phyloP scores from a whole-genome alignment of 2,113 vertebrate genomes.

The Gymnocephalus cernua region DNA sequence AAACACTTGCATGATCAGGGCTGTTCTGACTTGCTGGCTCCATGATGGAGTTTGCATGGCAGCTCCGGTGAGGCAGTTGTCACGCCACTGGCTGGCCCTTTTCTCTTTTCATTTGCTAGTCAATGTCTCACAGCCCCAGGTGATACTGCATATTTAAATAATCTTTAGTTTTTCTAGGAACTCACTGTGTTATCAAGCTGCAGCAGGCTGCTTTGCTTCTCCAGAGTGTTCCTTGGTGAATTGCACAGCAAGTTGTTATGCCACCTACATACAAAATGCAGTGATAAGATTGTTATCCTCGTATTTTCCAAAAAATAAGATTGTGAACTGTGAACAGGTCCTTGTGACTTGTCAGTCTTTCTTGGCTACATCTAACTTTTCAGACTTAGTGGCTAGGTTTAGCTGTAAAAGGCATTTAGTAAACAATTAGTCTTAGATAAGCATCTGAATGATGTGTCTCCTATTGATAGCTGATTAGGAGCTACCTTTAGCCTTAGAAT shows the following conservation, averaged over 20 bases:
- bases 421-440: background rate
- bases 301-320: too few species aligned
- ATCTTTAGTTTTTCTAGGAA: slow-evolving; percentile 62
- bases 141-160: slow-evolving; percentile 62
- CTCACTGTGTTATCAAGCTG: slow-evolving; percentile 57
- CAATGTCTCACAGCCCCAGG: slow-evolving; percentile 66
- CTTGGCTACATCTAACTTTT: too few species aligned
- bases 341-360: too few species aligned
- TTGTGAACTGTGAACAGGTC: too few species aligned
- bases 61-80: slow-evolving; percentile 29
- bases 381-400: too few species aligned
- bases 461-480: background rate
- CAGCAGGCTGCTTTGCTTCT: slow-evolving; percentile 43
- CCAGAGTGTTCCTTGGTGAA: slow-evolving; percentile 27
- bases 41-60: slow-evolving; percentile 53
- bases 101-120: slow-evolving; percentile 72
- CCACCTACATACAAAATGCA: slow-evolving; percentile 45
- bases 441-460: background rate
- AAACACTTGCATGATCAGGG: slow-evolving; percentile 55
- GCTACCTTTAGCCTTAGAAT: background rate
- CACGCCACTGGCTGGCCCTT: slow-evolving; percentile 46
- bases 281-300: slow-evolving; percentile 1
- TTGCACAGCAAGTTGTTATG: slow-evolving; percentile 37
- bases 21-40: slow-evolving; percentile 16
- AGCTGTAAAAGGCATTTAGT: background rate